Evolutionary conservation across 2,888 invertebrate species (phyloP), one percentile per base, ranked within the genome.

Genomic region (Volucella inflata): DNA sequence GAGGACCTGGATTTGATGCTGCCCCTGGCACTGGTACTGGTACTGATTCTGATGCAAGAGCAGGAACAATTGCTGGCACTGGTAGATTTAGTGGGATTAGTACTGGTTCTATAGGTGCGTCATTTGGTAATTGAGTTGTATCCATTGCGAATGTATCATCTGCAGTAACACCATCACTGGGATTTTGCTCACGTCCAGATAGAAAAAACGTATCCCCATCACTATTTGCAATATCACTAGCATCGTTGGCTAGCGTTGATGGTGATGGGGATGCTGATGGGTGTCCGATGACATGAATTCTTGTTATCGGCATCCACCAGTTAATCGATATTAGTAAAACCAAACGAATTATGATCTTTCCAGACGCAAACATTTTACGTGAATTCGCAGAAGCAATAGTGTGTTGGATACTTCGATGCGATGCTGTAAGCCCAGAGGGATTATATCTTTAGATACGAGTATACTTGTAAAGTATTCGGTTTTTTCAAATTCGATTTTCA

Each of bases 281-380:
- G 51, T 51, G 62, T n/a, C 76, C 85, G 64, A 77, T 72, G 67
- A 77, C 85, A 77, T 81, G 81, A 55, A 14, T 64, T 57, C 76
- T 85, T 51, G 81, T 48, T 81, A 85, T 85, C 76, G 85, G 85
- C 40, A 67, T 81, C 85, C 81, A 81, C 67, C 80, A 85, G 77
- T 81, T 81, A 76, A 85, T 81, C 81, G 85, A 85, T 72, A 81
- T 85, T 77, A 85, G 77, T 85, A 85, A 81, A 81, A 81, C 59
- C 67, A 85, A 80, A 68, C 81, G 85, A 81, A 67, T 81, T 81
- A 85, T 71, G 81, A 81, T 77, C 76, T 77, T 85, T 51, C 81
- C 72, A 68, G 81, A 44, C 62, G 85, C 67, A 59, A 68, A 85
- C 85, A 85, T 85, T 80, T 75, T 85, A 67, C 76, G 57, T 57